Conservation (phyloP, 2,113 vertebrate species). For the Notiomystis cincta region DNA sequence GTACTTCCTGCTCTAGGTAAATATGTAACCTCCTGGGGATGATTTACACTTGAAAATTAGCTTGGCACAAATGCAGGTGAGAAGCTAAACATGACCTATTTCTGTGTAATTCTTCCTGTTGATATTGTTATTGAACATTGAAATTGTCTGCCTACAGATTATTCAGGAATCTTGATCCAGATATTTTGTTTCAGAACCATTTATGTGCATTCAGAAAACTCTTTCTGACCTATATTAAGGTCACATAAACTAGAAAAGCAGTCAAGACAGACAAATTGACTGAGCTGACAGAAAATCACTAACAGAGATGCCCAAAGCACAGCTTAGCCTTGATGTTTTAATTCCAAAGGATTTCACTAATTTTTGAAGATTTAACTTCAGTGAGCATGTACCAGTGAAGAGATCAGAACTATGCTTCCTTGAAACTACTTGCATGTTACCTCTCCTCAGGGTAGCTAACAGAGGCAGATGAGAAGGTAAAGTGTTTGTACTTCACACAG, state of each 20-base stretch:
- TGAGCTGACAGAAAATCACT: not conserved
- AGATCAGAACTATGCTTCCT: not conserved
- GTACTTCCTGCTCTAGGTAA: not conserved
- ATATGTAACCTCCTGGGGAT: not conserved
- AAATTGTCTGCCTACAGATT: not conserved
- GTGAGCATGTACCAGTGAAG: fast-evolving
- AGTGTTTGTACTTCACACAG: not conserved
- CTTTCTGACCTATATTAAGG: not conserved
- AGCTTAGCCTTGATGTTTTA: not conserved
- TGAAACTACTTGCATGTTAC: not conserved
- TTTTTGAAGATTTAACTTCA: not conserved
- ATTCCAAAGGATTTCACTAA: not conserved
- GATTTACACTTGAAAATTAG: not conserved
- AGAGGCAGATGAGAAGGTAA: not conserved
- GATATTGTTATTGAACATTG: not conserved
- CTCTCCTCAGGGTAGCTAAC: not conserved
- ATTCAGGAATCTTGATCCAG: not conserved
- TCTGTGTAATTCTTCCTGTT: not conserved
- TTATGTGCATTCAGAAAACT: not conserved
- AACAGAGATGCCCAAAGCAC: not conserved
- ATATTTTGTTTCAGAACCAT: not conserved
- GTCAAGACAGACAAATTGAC: not conserved
- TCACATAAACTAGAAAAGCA: not conserved
- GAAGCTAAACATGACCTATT: not conserved
- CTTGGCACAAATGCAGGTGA: not conserved